Percentiles rank a stretch among this genome's conserved stretches.
Evolutionary conservation across 2,888 invertebrate genomes (phyloP).

Genomic region (Yponomeuta cagnagella): DNA sequence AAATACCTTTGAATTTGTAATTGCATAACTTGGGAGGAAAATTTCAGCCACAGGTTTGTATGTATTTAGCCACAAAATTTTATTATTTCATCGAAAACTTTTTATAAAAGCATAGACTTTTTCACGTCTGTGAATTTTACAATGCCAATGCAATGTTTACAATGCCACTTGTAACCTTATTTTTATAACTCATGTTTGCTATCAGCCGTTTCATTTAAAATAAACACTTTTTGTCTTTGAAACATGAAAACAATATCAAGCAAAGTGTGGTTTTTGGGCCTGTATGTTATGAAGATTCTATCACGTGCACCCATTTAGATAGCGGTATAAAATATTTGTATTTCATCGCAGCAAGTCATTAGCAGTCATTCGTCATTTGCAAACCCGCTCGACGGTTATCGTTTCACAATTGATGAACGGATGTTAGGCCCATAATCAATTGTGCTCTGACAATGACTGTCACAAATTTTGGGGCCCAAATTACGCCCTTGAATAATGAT

Average conservation of each 20-base stretch:
- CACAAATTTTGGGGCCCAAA: conserved; percentile 28
- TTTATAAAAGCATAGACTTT: too few species aligned
- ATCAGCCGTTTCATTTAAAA: too few species aligned
- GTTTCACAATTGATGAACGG: conserved; percentile 66
- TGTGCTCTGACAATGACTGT: conserved; percentile 54
- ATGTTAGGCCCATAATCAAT: conserved; percentile 64
- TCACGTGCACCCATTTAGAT: background rate
- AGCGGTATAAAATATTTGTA: conserved; percentile 42
- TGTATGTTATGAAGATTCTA: background rate
- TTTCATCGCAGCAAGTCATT: conserved; percentile 55
- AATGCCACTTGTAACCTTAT: too few species aligned
- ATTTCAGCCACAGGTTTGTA: too few species aligned
- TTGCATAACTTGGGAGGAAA: too few species aligned
- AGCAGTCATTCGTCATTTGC: conserved; percentile 70
- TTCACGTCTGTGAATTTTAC: too few species aligned
- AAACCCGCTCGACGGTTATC: conserved; percentile 65
- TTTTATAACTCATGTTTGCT: too few species aligned
- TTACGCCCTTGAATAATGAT: background rate
- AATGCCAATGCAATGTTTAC: too few species aligned
- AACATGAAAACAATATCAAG: background rate
- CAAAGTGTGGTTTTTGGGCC: background rate
- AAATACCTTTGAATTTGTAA: too few species aligned
- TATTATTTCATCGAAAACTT: too few species aligned
- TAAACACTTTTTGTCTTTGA: too few species aligned
- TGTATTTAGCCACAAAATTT: too few species aligned